Base-by-base conservation (phyloP, 2,113 vertebrate species). In the Notarius quadriscutis region DNA sequence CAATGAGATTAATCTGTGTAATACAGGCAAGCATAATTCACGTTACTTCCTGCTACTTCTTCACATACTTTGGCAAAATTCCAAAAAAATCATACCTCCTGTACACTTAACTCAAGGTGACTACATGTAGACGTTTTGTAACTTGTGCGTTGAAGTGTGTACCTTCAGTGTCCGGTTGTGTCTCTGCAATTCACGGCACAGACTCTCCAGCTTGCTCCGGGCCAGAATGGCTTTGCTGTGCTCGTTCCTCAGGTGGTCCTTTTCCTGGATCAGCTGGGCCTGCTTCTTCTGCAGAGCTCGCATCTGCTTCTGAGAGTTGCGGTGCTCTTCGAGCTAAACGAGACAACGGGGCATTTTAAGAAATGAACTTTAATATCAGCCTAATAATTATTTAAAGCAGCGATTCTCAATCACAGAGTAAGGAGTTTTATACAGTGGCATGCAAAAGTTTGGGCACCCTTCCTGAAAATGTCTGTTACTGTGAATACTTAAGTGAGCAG, bases 151-250 rank as follows among this genome's bases (percentile, higher is more conserved):
- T 4, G 6, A 10, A 34, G 71, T 11, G 20, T 77, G 50, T 77
- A 96, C 98, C 97, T 99, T 99, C 55, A 99, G 97, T 2, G 97
- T 97, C 14, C 98, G 96, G 94, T 99, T 99, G 94, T 99, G 98
- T 34, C 98, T 92, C 93, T 99, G 98, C 62, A 99, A 96, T 94
- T 99, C 98, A 0, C 97, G 94, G 93, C 98, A 99, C 27, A 99
- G 95, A 81, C 98, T 99, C 92, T 99, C 98, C 86, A 99, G 95
- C 85, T 99, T 99, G 96, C 98, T 99, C 79, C 98, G 95, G 0
- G 98, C 98, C 94, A 99, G 94, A 91, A 99, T 95, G 78, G 98
- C 98, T 89, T 98, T 99, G 96, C 97, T 99, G 92, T 99, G 98
- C 91, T 99, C 98, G 0, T 96, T 96, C 22, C 98, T 96, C 91